phyloP scores from a whole-genome alignment of 1,140 invertebrate genomes.

The Monomorium pharaonis region DNA sequence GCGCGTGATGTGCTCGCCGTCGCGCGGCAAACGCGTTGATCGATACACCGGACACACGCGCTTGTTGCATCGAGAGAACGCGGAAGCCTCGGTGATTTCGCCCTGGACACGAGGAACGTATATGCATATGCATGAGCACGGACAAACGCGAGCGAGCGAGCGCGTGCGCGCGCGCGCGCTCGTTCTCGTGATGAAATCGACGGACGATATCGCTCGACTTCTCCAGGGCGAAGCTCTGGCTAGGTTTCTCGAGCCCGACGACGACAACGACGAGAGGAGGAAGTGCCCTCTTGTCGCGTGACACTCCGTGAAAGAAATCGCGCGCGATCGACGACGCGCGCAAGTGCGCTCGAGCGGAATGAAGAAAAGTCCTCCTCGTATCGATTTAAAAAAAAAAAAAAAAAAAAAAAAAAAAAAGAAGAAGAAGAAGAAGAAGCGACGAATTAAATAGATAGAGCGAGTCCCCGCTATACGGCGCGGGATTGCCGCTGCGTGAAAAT shows the following conservation, averaged over 20 bases:
- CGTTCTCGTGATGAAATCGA: conserved; percentile 5
- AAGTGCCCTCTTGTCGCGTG: conserved; percentile 1
- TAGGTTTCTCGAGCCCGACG: conserved; percentile 15
- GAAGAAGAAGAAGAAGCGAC: neutral
- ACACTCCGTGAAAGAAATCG: conserved; percentile 19
- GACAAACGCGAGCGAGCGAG: conserved; percentile 1
- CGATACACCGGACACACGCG: conserved; percentile 7
- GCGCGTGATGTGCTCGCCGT: conserved; percentile 1
- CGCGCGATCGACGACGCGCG: conserved; percentile 25
- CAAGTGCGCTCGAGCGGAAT: conserved; percentile 50
- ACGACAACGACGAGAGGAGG: neutral
- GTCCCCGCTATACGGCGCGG: neutral
- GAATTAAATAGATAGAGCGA: neutral
- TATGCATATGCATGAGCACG: conserved; percentile 55
- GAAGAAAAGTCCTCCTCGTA: neutral
- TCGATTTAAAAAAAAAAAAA: neutral
- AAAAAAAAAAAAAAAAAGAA: neutral
- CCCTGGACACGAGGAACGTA: conserved; percentile 34
- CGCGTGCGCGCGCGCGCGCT: conserved; percentile 5
- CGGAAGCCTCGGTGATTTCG: conserved; percentile 19
- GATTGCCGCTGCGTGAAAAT: neutral
- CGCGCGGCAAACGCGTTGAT: conserved; percentile 24
- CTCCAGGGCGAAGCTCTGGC: conserved; percentile 28
- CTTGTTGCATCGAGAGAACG: conserved; percentile 50
- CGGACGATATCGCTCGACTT: conserved; percentile 3